A percentile compares a stretch with the other conserved stretches of the same genome.
phyloP scores from a whole-genome alignment of 2,888 invertebrate genomes.

The Calliphora vomitoria region DNA sequence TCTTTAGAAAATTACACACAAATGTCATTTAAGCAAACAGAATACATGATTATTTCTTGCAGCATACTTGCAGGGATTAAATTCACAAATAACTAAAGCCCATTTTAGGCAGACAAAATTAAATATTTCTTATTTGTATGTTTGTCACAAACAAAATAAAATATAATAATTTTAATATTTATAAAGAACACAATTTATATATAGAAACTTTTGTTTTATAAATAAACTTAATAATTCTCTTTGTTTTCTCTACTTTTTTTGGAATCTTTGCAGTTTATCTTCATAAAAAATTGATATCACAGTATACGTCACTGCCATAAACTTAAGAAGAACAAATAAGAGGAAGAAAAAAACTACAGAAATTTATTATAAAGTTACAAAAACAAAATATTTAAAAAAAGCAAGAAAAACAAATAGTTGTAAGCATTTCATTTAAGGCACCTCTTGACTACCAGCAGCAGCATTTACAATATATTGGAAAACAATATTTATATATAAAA shows the following conservation, averaged over 20 bases:
- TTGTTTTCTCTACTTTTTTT: neutral
- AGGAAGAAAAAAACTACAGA: constrained; percentile 24
- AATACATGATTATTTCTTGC: neutral
- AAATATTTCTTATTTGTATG: neutral
- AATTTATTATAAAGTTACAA: constrained; percentile 66
- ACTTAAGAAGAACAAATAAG: constrained; percentile 61
- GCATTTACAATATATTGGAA: constrained; percentile 56
- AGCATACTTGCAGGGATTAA: neutral
- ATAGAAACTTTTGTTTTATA: neutral
- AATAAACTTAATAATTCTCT: constrained; percentile 21
- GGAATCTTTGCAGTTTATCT: constrained; percentile 74
- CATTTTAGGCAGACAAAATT: neutral
- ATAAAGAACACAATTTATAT: neutral
- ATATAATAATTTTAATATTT: neutral
- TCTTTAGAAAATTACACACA: no score
- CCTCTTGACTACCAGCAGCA: constrained; percentile 59
- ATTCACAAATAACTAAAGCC: neutral
- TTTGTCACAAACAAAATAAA: neutral
- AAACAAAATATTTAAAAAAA: constrained; percentile 52
- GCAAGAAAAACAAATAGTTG: constrained; percentile 1
- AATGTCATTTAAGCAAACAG: neutral
- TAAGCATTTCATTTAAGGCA: constrained; percentile 41
- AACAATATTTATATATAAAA: constrained; percentile 15
- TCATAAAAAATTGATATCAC: constrained; percentile 78
- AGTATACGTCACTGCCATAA: constrained; percentile 81